Base-by-base conservation (phyloP, 2,113 vertebrate genomes). In the Microtus oregoni region DNA sequence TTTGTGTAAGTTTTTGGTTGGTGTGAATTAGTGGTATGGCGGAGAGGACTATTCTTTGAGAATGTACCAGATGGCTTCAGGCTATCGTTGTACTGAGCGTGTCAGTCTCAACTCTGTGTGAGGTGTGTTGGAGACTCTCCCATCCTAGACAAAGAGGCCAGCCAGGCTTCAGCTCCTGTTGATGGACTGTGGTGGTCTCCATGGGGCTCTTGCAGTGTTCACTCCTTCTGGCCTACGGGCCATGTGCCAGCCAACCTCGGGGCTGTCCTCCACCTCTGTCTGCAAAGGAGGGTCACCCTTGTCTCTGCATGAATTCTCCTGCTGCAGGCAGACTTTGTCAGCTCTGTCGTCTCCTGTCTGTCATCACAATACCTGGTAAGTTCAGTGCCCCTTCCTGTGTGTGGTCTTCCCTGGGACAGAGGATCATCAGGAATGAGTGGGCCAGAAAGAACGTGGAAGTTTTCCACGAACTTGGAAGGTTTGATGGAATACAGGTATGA, bases 1-100 rank as follows among this genome's bases (percentile, higher is more conserved):
- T 7, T 0, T 41, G 8, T 3, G 5, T 0, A 5, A 15, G 5
- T 47, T 65, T 41, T 47, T 47, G 38, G 50, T 55, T 30, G 0
- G 24, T 10, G 1, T 67, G 52, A 47, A 10, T 76, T 41, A 86
- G 47, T 63, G 6, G 15, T 19, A 13, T 67, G 58, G 47, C 17
- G 8, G 38, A 26, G 4, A 0, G 32, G 1, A 15, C 38, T 58
- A 7, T 41, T 87, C 61, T 65, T 24, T 58, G 26, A 78, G 19
- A 9, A 1, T 82, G 8, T 9, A 38, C 7, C 41, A 32, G 41
- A 24, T 13, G 26, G 5, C 67, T 72, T 28, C 14, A 41, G 55
- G 38, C 50, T 47, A 4, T n/a, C 15, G 6, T 8, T 19, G 9
- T 76, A 61, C 13, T 3, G 5, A 44, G 35, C 1, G 5, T 3